Evolutionary conservation across 2,888 invertebrate genomes (phyloP), one percentile per base, ranked within the genome.

Genomic region (Cerceris rybyensis): DNA sequence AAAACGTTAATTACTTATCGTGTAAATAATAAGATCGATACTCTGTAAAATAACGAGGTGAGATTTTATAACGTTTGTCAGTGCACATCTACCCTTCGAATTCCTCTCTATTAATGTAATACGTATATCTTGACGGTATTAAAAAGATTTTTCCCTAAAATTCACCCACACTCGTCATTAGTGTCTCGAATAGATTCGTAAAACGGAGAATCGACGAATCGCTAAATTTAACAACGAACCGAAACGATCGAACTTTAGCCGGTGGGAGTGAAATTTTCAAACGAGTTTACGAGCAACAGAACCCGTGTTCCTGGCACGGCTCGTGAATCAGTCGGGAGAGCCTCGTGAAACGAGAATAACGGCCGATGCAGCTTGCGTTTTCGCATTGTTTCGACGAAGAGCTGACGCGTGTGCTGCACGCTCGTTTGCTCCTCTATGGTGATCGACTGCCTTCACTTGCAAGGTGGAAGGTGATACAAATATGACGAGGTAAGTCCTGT

Each of bases 51-150:
- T 80, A 78, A 59, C 28, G 64, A 67, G 68, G 8, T 42, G 55
- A 67, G 49, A 63, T 80, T 80, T 78, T 80, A 9, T 80, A 80
- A 78, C 58, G 65, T 58, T 72, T 43, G 42, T 50, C 59, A 59
- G 0, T 7, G 54, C 59, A 63, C 60, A 11, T 39, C 17, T 16
- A 11, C 43, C 28, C 13, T 42, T 67, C 28, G 7, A 28, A 42
- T 11, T n/a, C 11, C 7, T 67, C 63, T 60, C 28, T 75, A 64
- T 14, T 57, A 13, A 41, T 57, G 55, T 71, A 16, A 50, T 9
- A n/a, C 9, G 13, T 61, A 43, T 8, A 2, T 55, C 46, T 41
- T 60, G 42, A 8, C 66, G 60, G 58, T 57, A 74, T 74, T 80
- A 78, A 78, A 76, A 55, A 46, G 57, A 74, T 46, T 13, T 42